Base-by-base conservation (phyloP, 2,797 vertebrate species). In the Galaxias olidus region DNA sequence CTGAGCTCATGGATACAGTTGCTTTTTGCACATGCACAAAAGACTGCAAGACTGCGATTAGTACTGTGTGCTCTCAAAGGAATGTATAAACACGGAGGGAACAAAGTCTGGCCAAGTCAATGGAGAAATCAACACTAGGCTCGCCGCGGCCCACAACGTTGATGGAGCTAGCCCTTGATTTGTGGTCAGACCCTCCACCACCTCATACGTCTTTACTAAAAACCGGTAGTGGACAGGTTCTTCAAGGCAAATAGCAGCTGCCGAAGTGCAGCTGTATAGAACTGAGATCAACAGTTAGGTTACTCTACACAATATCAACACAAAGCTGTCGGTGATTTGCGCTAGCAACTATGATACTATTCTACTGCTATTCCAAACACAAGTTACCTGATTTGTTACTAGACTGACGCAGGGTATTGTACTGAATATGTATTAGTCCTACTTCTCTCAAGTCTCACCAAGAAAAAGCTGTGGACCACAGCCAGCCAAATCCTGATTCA, bases 141-240 rank as follows among this genome's bases (percentile, higher is more conserved):
- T 75, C 57, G 61, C 55, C 11, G 42, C 44, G 56, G 76, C 73
- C 71, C 48, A 30, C 61, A n/a, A 12, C 62, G 17, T 4, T 74
- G 76, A 77, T 76, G 72, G 54, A 72, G 77, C 65, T 64, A 58
- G 77, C 81, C 81, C 58, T 64, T 79, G 75, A 84, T 85, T 79
- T 78, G 81, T 72, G 80, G 77, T n/a, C 65, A 68, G 63, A 55
- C 59, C 43, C 59, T 46, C 10, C 10, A 52, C 74, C 61, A 1
- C 13, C 30, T 66, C 66, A 61, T 54, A 53, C 61, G 65, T 52
- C 62, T 48, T 59, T 72, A 75, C 72, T 66, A 43, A 59, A 20
- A 66, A 52, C 58, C 9, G 47, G 61, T 45, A 72, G n/a, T n/a
- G n/a, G n/a, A n/a, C n/a, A n/a, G n/a, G n/a, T n/a, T n/a, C n/a